Conservation (phyloP, 2,888 invertebrate species). For the Plebejus melissa region DNA sequence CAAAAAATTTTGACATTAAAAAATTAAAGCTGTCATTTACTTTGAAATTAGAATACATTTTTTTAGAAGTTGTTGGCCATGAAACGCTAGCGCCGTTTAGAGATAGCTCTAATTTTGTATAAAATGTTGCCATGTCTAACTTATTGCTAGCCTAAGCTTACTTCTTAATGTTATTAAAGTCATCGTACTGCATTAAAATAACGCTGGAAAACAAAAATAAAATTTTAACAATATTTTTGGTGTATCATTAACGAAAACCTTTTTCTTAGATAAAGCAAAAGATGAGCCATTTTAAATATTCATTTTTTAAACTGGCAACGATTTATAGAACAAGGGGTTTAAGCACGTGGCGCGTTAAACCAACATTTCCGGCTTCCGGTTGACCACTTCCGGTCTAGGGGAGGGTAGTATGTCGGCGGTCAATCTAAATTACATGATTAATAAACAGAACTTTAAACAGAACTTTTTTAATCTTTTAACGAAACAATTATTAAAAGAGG, state of each 20-base stretch:
- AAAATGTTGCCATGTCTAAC: slow-evolving; percentile 55
- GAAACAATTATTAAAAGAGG: neutral
- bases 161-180: slow-evolving; percentile 72
- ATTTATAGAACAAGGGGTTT: slow-evolving; percentile 8
- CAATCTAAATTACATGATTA: neutral
- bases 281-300: too few relatives aligned
- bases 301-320: neutral
- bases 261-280: neutral
- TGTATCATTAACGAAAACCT: slow-evolving; percentile 20
- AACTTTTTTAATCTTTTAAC: neutral
- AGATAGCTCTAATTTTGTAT: slow-evolving; percentile 38
- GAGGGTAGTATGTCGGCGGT: slow-evolving; percentile 34
- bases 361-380: slow-evolving; percentile 41
- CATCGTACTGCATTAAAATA: slow-evolving; percentile 63
- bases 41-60: slow-evolving; percentile 12
- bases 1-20: neutral
- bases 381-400: slow-evolving; percentile 43
- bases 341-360: slow-evolving; percentile 29
- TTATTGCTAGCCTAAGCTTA: slow-evolving; percentile 68
- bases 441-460: neutral
- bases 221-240: slow-evolving; percentile 44
- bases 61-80: neutral
- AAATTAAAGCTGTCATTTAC: neutral
- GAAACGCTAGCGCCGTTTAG: slow-evolving; percentile 18
- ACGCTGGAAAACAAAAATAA: slow-evolving; percentile 56